These are phyloP conservation scores for Meiosimyza decipiens DNA, from an alignment of 2,888 invertebrate genomes.

Conservation along the genomic window DNA sequence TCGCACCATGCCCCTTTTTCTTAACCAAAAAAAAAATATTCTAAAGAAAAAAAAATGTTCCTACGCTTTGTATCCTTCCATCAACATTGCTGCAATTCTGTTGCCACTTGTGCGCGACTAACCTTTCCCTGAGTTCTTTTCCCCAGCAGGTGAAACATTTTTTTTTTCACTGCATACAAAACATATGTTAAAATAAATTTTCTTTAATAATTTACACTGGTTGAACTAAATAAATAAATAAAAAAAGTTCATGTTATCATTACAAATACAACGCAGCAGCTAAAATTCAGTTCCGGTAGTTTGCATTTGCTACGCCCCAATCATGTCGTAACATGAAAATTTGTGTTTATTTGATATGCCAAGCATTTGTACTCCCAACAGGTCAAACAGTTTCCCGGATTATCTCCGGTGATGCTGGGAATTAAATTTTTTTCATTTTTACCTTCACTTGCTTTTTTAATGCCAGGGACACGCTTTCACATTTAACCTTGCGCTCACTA, in stretches of 20 bases:
- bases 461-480: neutral
- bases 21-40: no score
- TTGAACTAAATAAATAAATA: neutral
- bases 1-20: no score
- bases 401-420: conserved; percentile 8
- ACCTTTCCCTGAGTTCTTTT: no score
- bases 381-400: conserved; percentile 1
- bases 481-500: conserved; percentile 35
- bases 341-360: conserved; percentile 48
- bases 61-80: no score
- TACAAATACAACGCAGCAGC: neutral
- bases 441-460: conserved; percentile 18
- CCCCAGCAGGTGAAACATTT: no score
- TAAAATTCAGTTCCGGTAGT: conserved; percentile 4
- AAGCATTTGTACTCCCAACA: conserved; percentile 2
- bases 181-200: neutral
- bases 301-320: conserved; percentile 42
- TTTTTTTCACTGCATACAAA: neutral
- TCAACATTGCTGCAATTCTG: no score
- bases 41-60: no score
- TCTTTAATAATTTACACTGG: neutral
- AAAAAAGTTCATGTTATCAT: neutral
- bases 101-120: no score
- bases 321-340: conserved; percentile 54
- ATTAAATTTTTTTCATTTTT: conserved; percentile 19